phyloP scores from a whole-genome alignment of 2,888 invertebrate species.

The Argyresthia albistria region DNA sequence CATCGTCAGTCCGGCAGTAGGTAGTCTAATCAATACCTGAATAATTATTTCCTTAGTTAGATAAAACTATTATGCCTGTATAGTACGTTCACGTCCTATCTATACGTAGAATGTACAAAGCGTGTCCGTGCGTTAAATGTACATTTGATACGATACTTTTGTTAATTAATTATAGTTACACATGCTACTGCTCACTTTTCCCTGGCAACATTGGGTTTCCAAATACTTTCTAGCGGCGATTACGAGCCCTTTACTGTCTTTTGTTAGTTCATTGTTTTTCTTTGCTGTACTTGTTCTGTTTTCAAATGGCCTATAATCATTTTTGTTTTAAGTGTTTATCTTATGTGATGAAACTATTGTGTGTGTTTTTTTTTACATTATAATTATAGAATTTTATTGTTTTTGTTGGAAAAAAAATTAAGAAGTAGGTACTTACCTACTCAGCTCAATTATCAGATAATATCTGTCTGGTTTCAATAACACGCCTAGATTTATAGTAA shows the following conservation, averaged over 20 bases:
- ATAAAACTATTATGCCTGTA: too few species aligned
- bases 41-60: too few species aligned
- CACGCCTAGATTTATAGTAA: too few species aligned
- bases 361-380: too few species aligned
- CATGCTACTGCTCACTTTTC: slow-evolving; percentile 5
- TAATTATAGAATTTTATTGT: too few species aligned
- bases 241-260: not conserved
- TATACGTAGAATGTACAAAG: not conserved
- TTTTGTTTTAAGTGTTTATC: not conserved
- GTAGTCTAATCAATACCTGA: too few species aligned
- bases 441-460: too few species aligned
- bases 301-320: not conserved
- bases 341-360: too few species aligned
- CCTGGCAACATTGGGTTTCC: slow-evolving; percentile 2
- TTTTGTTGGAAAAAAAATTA: too few species aligned
- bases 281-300: not conserved
- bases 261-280: not conserved
- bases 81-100: not conserved
- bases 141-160: not conserved
- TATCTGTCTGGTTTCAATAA: too few species aligned
- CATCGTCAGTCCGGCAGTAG: too few species aligned
- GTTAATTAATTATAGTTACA: slow-evolving; percentile 5
- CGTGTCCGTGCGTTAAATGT: slow-evolving; percentile 1
- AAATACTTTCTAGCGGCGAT: not conserved
- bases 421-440: too few species aligned